Evolutionary conservation across 2,113 vertebrate genomes (phyloP).

Genomic region (Equus quagga): DNA sequence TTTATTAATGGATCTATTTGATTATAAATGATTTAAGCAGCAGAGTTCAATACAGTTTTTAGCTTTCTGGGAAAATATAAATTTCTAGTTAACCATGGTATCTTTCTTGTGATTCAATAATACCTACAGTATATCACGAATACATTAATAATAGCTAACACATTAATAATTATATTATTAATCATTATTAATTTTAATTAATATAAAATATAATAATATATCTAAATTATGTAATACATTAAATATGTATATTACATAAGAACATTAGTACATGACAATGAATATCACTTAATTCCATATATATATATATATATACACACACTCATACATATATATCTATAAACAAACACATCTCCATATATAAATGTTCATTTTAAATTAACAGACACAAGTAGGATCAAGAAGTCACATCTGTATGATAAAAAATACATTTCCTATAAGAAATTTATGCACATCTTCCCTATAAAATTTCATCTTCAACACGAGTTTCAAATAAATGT

Average conservation of each 20-base stretch:
- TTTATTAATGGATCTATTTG: slow-evolving; percentile 38
- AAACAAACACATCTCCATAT: not conserved
- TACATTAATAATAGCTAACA: not conserved
- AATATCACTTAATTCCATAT: not conserved
- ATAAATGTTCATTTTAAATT: not conserved
- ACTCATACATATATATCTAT: not conserved
- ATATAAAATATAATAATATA: not conserved
- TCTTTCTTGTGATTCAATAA: not conserved
- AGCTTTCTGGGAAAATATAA: not conserved
- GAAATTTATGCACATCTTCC: not conserved
- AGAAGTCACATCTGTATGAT: not conserved
- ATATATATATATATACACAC: not conserved
- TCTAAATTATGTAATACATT: not conserved
- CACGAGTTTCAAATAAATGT: not conserved
- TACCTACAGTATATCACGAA: not conserved
- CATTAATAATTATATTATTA: not conserved
- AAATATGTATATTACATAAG: not conserved
- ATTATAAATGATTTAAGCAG: not conserved
- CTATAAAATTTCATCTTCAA: not conserved
- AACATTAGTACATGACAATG: not conserved
- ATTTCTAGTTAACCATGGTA: not conserved
- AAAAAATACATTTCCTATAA: not conserved
- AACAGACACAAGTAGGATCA: not conserved
- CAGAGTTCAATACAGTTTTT: not conserved
- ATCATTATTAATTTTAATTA: not conserved